Conservation (phyloP, 2,888 invertebrate genomes). For the Dasysyrphus tricinctus region DNA sequence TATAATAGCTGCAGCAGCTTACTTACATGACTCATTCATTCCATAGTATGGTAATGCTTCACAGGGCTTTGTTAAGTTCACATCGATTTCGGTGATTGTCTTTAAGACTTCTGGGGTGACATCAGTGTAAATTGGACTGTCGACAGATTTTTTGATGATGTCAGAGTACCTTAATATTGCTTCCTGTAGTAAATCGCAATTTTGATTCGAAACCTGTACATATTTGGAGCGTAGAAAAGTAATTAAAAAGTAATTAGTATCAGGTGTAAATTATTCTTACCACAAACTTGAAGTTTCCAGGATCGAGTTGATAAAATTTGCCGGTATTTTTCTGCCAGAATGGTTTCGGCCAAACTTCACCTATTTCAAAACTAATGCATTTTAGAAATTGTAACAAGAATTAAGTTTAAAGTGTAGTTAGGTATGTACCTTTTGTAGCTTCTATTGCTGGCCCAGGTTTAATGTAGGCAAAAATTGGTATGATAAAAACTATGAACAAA, state of each 20-base stretch:
- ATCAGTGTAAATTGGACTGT: constrained; percentile 71
- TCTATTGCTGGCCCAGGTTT: neutral
- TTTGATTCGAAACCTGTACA: constrained; percentile 82
- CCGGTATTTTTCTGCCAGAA: constrained; percentile 84
- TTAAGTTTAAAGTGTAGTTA: neutral
- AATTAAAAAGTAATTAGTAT: neutral
- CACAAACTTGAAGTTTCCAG: constrained; percentile 84
- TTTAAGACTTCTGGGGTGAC: constrained; percentile 78
- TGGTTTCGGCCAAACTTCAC: constrained; percentile 89
- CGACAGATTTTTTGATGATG: constrained; percentile 79
- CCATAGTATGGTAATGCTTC: constrained; percentile 86
- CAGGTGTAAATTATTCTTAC: constrained; percentile 80
- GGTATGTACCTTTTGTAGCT: neutral
- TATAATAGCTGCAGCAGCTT: no score
- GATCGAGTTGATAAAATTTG: constrained; percentile 84
- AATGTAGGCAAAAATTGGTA: neutral
- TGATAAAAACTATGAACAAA: neutral
- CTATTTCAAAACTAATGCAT: constrained; percentile 78
- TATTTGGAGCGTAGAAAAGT: neutral
- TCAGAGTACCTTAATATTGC: constrained; percentile 85
- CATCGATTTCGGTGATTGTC: constrained; percentile 84
- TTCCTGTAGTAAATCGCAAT: constrained; percentile 85
- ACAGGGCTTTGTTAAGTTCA: constrained; percentile 86
- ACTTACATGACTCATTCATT: constrained; percentile 92
- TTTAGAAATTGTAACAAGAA: no score